Base-by-base conservation (phyloP, 2,888 invertebrate genomes). In the Tenthredo notha region DNA sequence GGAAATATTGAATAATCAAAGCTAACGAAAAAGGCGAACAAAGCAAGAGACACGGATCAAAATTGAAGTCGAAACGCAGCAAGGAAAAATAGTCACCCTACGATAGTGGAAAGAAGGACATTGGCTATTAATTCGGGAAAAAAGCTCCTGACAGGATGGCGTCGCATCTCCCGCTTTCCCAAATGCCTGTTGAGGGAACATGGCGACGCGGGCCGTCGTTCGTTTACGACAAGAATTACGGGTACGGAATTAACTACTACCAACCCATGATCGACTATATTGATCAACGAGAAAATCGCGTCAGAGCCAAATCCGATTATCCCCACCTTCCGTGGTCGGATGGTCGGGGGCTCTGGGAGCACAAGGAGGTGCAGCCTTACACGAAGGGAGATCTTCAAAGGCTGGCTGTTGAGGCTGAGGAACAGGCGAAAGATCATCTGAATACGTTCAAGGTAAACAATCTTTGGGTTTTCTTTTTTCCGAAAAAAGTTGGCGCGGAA, bases 261-360 rank as follows among this genome's bases (percentile, higher is more conserved):
- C 97, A 97, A 93, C 97, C 97, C 78, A 97, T 98, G 97, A 96
- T 98, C 90, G 97, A 98, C 93, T 97, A 97, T 91, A 96, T 98
- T 89, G 96, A 96, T 91, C 95, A 95, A 72, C 97, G 96, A 94
- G 95, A 96, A 88, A 94, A 90, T 85, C 92, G 91, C 77, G 90
- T 88, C 67, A 90, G 89, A 86, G 88, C 89, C 74, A 93, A 93
- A 88, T 92, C 93, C 86, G 93, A 93, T 78, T 94, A 95, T 54
- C 96, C 97, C 88, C 96, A 97, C 93, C 94, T 97, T 88, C 97
- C 97, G 85, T 93, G 92, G 93, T 90, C 92, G 0, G 94, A 94
- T 85, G 93, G 93, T 83, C 90, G 93, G 67, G 92, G 88, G 50
- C 82, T 90, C 10, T 93, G 93, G 93, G 96, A 96, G 91, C 96